These are phyloP conservation scores for Drosophila athabasca DNA, from an alignment of 1,140 invertebrate species.

Conservation along the genomic window DNA sequence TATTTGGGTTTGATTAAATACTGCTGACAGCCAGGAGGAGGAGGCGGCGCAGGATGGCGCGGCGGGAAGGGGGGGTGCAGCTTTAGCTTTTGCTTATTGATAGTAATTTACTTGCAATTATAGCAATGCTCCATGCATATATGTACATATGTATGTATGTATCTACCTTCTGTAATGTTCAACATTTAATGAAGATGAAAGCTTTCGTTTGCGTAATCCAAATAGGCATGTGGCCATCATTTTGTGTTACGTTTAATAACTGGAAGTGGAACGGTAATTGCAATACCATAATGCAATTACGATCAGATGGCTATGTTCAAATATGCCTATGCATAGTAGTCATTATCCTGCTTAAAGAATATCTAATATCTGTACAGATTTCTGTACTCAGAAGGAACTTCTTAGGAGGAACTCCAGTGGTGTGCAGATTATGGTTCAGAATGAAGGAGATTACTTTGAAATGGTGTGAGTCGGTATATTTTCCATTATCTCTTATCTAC, in stretches of 20 bases:
- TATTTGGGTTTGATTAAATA: too few relatives aligned
- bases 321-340: conserved; percentile 1
- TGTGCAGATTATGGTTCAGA: too few relatives aligned
- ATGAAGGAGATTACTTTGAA: too few relatives aligned
- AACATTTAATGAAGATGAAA: conserved; percentile 52
- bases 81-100: conserved; percentile 35
- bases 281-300: conserved; percentile 55
- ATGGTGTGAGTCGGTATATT: too few relatives aligned
- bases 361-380: too few relatives aligned
- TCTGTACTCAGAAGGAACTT: too few relatives aligned
- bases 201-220: conserved; percentile 57
- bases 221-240: conserved; percentile 44
- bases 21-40: too few relatives aligned
- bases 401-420: too few relatives aligned
- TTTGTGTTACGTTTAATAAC: conserved; percentile 33
- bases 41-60: too few relatives aligned
- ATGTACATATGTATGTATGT: background rate
- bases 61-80: too few relatives aligned
- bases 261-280: conserved; percentile 26
- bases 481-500: too few relatives aligned
- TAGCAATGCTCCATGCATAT: background rate
- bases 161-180: conserved; percentile 34
- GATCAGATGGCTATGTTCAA: conserved; percentile 32
- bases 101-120: conserved; percentile 9
- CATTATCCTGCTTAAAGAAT: background rate